Conservation (phyloP, 2,113 vertebrate species). For the Zosterops japonicus region DNA sequence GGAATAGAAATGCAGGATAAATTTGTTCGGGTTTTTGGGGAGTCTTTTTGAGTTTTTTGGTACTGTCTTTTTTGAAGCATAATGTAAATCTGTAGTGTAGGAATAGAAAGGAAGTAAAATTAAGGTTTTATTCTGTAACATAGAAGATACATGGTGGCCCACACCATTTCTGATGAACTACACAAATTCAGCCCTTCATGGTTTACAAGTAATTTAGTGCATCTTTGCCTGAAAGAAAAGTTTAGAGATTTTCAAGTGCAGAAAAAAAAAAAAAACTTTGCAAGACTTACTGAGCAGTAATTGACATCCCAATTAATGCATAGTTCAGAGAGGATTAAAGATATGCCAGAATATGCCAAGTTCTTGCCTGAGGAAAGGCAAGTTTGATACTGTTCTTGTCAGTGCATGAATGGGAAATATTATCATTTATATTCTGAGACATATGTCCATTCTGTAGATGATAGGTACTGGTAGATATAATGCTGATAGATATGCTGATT, state of each 20-base stretch:
- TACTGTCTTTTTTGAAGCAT: not conserved
- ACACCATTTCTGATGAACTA: not conserved
- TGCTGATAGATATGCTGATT: slow-evolving; percentile 15
- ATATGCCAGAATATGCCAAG: slow-evolving; percentile 28
- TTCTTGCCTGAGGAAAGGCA: slow-evolving; percentile 57
- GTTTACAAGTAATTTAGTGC: slow-evolving; percentile 20
- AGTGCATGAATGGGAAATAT: not conserved
- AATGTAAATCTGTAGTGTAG: not conserved
- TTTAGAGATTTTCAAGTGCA: slow-evolving; percentile 55
- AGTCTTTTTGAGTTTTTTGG: not conserved
- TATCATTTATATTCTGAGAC: slow-evolving; percentile 49
- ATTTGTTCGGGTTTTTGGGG: not conserved
- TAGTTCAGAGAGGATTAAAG: slow-evolving; percentile 22
- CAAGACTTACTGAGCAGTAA: slow-evolving; percentile 31
- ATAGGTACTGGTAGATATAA: slow-evolving; percentile 22
- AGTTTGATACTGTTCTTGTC: slow-evolving; percentile 46
- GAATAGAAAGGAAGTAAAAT: not conserved
- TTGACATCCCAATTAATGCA: slow-evolving; percentile 5
- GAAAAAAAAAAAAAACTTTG: not conserved
- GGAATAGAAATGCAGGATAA: not conserved
- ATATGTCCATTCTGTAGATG: slow-evolving; percentile 13
- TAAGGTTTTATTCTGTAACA: not conserved
- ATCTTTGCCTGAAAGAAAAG: slow-evolving; percentile 32
- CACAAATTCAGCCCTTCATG: not conserved
- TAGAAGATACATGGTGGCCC: not conserved